Percentiles rank a stretch among this genome's conserved stretches.
These are phyloP conservation scores for Eurois occulta DNA, from an alignment of 2,888 invertebrate species.

Conservation along the genomic window DNA sequence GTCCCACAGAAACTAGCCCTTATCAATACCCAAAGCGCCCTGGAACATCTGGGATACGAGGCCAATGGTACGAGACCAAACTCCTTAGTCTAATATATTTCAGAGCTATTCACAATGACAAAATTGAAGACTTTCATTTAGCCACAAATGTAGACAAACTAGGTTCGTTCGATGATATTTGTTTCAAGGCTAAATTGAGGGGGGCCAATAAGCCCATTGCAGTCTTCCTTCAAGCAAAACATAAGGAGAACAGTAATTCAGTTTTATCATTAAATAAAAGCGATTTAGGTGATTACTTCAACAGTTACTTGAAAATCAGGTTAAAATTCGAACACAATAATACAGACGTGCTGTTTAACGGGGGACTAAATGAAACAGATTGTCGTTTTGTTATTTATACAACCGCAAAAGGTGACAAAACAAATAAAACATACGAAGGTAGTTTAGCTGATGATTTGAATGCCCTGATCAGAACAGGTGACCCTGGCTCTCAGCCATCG, in stretches of 20 bases:
- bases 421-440: neutral
- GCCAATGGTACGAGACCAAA: constrained; percentile 57
- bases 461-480: constrained; percentile 46
- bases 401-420: constrained; percentile 39
- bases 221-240: constrained; percentile 30
- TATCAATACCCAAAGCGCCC: constrained; percentile 1
- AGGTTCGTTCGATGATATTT: constrained; percentile 59
- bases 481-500: constrained; percentile 22
- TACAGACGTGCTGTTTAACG: constrained; percentile 37
- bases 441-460: constrained; percentile 14
- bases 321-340: neutral
- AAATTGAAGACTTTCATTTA: constrained; percentile 51
- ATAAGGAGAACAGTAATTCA: constrained; percentile 11
- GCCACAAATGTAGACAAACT: constrained; percentile 56
- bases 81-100: constrained; percentile 57
- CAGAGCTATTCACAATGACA: constrained; percentile 27
- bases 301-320: constrained; percentile 2
- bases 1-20: neutral
- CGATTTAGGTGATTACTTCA: constrained; percentile 1
- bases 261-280: neutral
- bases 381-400: constrained; percentile 56
- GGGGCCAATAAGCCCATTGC: neutral
- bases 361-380: constrained; percentile 15
- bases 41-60: constrained; percentile 38
- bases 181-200: constrained; percentile 37